Percentiles rank a stretch among this genome's conserved stretches.
Conservation (phyloP, 2,888 invertebrate genomes). For the Calliphora vomitoria region DNA sequence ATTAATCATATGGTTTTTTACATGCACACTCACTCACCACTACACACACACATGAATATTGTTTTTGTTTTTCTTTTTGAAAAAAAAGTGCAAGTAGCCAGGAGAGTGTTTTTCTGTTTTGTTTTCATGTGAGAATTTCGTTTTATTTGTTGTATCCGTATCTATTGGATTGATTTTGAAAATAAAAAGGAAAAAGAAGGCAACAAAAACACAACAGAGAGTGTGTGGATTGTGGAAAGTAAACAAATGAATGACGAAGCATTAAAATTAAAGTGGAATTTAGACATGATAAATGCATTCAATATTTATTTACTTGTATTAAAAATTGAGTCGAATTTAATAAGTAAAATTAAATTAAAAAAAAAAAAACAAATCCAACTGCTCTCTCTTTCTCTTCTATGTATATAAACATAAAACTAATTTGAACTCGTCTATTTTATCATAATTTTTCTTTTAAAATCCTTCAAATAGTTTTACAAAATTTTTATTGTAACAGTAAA, state of each 20-base stretch:
- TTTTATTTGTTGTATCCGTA: conserved; percentile 42
- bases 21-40: conserved; percentile 4
- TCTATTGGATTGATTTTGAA: conserved; percentile 53
- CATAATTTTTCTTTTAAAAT: conserved; percentile 49
- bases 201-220: conserved; percentile 2
- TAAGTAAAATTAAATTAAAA: background rate
- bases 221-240: conserved; percentile 61
- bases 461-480: conserved; percentile 55
- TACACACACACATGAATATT: conserved; percentile 5
- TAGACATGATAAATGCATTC: conserved; percentile 60
- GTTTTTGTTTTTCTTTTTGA: conserved; percentile 29
- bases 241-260: conserved; percentile 69
- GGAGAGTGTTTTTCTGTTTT: conserved; percentile 36
- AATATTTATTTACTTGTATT: conserved; percentile 5
- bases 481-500: conserved; percentile 62
- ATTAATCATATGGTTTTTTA: conserved; percentile 67
- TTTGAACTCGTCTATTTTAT: conserved; percentile 21
- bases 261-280: conserved; percentile 61
- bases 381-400: too few relatives aligned
- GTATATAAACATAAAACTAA: background rate
- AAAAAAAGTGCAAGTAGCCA: conserved; percentile 66
- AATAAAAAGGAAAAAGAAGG: conserved; percentile 16
- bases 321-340: background rate
- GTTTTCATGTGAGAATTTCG: conserved; percentile 39
- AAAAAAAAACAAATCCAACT: too few relatives aligned